phyloP scores from a whole-genome alignment of 2,888 invertebrate species.

The Calameuta idolon region DNA sequence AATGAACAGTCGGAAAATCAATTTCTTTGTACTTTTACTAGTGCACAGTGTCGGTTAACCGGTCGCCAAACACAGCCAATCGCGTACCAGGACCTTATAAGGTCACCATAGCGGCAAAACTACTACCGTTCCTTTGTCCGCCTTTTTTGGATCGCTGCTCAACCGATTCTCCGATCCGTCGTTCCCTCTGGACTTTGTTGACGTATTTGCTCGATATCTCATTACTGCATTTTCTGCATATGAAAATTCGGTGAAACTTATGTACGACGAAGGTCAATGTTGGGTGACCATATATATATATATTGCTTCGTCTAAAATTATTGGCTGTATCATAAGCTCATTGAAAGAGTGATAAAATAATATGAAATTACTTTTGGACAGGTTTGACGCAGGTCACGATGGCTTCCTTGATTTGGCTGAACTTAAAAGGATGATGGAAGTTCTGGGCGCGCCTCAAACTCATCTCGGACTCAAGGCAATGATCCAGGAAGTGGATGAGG shows the following conservation, averaged over 20 bases:
- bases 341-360: not conserved
- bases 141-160: not conserved
- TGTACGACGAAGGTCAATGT: not conserved
- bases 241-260: not conserved
- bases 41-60: not conserved
- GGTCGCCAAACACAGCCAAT: not conserved
- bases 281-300: not conserved
- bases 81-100: not conserved
- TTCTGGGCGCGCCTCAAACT: constrained; percentile 94
- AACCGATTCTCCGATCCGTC: not conserved
- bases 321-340: not conserved
- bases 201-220: not conserved
- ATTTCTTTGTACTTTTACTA: not conserved
- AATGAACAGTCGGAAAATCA: not conserved
- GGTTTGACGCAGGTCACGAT: constrained; percentile 91
- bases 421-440: constrained; percentile 97
- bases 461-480: constrained; percentile 94
- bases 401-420: constrained; percentile 91
- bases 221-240: not conserved
- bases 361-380: constrained; percentile 66
- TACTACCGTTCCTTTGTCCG: not conserved
- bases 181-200: not conserved
- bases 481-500: constrained; percentile 93
- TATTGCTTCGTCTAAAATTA: too few relatives aligned
- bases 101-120: not conserved